Conservation (phyloP, 2,797 vertebrate genomes). For the Phoeniculus purpureus region DNA sequence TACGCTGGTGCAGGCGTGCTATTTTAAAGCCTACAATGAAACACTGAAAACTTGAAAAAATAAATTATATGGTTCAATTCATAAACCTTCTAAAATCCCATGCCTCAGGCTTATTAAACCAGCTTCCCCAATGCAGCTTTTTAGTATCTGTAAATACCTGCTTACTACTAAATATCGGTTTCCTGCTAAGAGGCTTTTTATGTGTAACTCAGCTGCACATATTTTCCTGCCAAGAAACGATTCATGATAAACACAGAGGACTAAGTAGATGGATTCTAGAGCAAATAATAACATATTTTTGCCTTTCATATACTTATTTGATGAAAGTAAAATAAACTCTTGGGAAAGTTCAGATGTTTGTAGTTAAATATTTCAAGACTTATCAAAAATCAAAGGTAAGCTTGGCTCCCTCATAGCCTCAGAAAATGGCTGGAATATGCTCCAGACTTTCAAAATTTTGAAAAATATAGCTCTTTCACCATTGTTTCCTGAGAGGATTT, state of each 20-base stretch:
- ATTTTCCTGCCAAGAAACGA: constrained; percentile 46
- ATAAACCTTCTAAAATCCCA: background rate
- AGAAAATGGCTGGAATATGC: background rate
- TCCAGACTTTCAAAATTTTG: background rate
- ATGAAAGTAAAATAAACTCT: constrained; percentile 48
- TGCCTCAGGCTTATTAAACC: constrained; percentile 53
- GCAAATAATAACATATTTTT: background rate
- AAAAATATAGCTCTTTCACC: background rate
- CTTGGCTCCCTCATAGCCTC: background rate
- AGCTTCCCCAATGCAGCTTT: constrained; percentile 34
- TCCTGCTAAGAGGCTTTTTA: constrained; percentile 58
- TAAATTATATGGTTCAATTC: background rate
- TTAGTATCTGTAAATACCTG: constrained; percentile 61
- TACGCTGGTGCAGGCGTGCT: background rate
- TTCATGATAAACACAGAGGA: constrained; percentile 40
- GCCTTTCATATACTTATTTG: background rate
- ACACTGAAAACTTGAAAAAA: constrained; percentile 2
- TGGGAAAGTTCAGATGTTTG: constrained; percentile 38
- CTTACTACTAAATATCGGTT: constrained; percentile 59
- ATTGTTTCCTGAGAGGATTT: background rate
- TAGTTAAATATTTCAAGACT: constrained; percentile 58
- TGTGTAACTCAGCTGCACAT: constrained; percentile 37
- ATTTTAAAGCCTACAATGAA: background rate
- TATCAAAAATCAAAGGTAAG: constrained; percentile 57
- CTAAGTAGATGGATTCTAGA: constrained; percentile 14